Percentiles rank a stretch among this genome's conserved stretches.
phyloP scores from a whole-genome alignment of 2,797 vertebrate genomes.

The Paedocypris micromegethes region DNA sequence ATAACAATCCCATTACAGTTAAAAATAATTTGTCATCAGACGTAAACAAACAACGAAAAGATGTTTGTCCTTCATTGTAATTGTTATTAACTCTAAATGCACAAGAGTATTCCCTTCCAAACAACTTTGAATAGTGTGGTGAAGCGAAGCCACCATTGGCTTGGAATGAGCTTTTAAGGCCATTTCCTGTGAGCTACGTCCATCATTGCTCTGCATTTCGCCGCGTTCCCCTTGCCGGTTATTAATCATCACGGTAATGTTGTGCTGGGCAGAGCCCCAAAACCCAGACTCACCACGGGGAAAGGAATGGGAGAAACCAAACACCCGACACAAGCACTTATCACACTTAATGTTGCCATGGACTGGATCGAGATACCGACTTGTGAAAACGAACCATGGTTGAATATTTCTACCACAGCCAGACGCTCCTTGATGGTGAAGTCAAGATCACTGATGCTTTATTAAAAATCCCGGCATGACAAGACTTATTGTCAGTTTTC shows the following conservation, averaged over 20 bases:
- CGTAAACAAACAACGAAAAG: conserved; percentile 8
- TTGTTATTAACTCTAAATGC: conserved; percentile 21
- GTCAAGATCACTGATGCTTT: too few relatives aligned
- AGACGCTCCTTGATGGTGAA: too few relatives aligned
- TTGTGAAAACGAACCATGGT: background rate
- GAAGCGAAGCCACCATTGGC: conserved; percentile 25
- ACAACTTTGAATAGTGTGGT: conserved; percentile 20
- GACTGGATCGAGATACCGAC: conserved; percentile 9
- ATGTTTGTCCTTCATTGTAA: conserved; percentile 1
- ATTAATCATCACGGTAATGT: conserved; percentile 47
- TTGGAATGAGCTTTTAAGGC: conserved; percentile 43
- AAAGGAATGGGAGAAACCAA: conserved; percentile 39
- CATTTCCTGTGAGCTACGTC: conserved; percentile 46
- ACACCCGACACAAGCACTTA: conserved; percentile 33
- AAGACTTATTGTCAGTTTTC: background rate
- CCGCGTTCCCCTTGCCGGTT: conserved; percentile 36
- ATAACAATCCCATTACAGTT: background rate
- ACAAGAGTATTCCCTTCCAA: conserved; percentile 28
- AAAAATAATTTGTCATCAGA: background rate
- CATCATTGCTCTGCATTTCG: conserved; percentile 41
- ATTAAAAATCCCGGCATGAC: background rate
- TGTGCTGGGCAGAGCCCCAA: conserved; percentile 48
- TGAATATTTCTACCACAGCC: background rate
- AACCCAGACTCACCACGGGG: conserved; percentile 36
- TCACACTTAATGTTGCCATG: conserved; percentile 17